Evolutionary conservation across 1,140 invertebrate species (phyloP).

Genomic region (Drosophila willistoni): DNA sequence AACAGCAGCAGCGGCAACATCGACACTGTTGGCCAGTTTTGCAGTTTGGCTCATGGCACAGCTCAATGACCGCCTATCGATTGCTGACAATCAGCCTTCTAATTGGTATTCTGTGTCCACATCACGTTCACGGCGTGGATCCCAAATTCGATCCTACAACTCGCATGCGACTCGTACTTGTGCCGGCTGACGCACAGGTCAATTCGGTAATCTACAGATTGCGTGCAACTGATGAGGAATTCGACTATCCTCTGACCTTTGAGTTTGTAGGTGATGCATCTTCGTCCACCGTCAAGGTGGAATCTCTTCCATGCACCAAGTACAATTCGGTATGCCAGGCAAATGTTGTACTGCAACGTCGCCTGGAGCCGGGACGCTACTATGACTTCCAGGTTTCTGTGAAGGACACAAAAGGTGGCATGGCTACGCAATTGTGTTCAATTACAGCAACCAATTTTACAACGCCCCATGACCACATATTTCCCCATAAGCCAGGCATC

Average conservation of each 20-base stretch:
- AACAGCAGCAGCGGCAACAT: slow-evolving; percentile 20
- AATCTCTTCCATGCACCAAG: slow-evolving; percentile 90
- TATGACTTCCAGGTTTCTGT: slow-evolving; percentile 92
- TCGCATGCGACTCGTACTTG: slow-evolving; percentile 90
- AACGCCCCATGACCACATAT: slow-evolving; percentile 90
- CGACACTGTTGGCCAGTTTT: slow-evolving; percentile 44
- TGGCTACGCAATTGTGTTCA: slow-evolving; percentile 90
- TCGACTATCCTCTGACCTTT: slow-evolving; percentile 93
- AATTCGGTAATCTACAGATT: slow-evolving; percentile 93
- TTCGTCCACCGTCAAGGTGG: slow-evolving; percentile 88
- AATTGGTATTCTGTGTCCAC: slow-evolving; percentile 78
- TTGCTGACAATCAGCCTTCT: slow-evolving; percentile 80
- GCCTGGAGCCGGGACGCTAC: slow-evolving; percentile 89
- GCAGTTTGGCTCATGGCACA: slow-evolving; percentile 64
- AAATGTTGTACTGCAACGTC: slow-evolving; percentile 90
- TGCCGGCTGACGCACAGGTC: slow-evolving; percentile 91
- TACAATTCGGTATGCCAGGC: slow-evolving; percentile 93
- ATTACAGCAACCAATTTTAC: slow-evolving; percentile 92
- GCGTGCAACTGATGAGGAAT: slow-evolving; percentile 93
- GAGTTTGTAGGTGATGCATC: slow-evolving; percentile 89
- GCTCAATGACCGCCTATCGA: slow-evolving; percentile 77
- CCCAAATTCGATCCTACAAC: slow-evolving; percentile 92
- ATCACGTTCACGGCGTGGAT: slow-evolving; percentile 84
- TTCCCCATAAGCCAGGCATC: slow-evolving; percentile 92
- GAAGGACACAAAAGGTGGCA: slow-evolving; percentile 90